phyloP scores from a whole-genome alignment of 2,888 invertebrate species.

The Cyclophora punctaria region DNA sequence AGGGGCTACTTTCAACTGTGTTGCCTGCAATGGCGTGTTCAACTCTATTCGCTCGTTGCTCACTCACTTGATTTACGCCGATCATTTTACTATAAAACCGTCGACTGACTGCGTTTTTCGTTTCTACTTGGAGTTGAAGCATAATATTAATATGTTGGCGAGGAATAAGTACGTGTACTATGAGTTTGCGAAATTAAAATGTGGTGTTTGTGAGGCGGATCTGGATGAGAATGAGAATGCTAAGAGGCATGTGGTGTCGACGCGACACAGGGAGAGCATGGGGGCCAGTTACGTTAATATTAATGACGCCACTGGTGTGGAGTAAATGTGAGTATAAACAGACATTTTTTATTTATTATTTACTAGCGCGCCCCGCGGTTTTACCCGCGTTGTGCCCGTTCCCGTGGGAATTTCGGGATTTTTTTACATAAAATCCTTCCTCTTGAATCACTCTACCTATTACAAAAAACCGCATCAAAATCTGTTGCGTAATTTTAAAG shows the following conservation, averaged over 20 bases:
- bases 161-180: slow-evolving; percentile 62
- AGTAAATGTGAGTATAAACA: slow-evolving; percentile 41
- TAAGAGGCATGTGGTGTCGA: slow-evolving; percentile 57
- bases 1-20: slow-evolving; percentile 49
- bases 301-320: slow-evolving; percentile 43
- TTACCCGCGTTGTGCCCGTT: no score
- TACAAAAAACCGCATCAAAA: no score
- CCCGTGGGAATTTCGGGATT: no score
- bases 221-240: slow-evolving; percentile 57
- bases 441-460: no score
- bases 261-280: slow-evolving; percentile 61
- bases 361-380: no score
- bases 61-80: slow-evolving; percentile 55
- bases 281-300: slow-evolving; percentile 62
- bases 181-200: slow-evolving; percentile 54
- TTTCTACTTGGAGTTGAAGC: slow-evolving; percentile 63
- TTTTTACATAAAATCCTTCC: no score
- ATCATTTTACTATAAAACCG: slow-evolving; percentile 49
- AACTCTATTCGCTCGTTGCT: slow-evolving; percentile 55
- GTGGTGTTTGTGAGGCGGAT: slow-evolving; percentile 59
- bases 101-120: slow-evolving; percentile 56
- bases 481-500: no score
- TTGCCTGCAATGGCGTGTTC: slow-evolving; percentile 46
- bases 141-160: slow-evolving; percentile 59
- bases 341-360: slow-evolving; percentile 1